These are phyloP conservation scores for Podarcis cretensis DNA, from an alignment of 2,113 vertebrate species.

Conservation along the genomic window DNA sequence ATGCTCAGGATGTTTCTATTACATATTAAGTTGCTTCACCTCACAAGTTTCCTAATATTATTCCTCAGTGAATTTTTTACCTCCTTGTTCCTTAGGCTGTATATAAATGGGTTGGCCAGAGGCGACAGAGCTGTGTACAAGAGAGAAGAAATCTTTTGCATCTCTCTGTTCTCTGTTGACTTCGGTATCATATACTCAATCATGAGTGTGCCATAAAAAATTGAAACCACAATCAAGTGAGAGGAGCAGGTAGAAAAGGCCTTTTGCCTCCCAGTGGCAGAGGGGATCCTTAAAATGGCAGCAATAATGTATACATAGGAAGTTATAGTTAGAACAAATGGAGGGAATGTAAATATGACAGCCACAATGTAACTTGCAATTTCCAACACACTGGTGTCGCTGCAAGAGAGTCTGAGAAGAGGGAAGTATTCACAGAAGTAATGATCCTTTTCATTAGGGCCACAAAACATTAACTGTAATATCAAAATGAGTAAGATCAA, in stretches of 20 bases:
- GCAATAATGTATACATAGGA: slow-evolving; percentile 13
- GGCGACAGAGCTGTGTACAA: not conserved
- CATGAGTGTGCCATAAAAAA: slow-evolving; percentile 18
- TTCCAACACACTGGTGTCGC: not conserved
- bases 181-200: not conserved
- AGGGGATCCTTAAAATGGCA: slow-evolving; percentile 1
- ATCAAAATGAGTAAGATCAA: slow-evolving; percentile 15
- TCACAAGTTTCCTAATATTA: not conserved
- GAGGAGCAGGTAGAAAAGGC: not conserved
- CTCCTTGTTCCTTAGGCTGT: not conserved
- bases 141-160: slow-evolving; percentile 5
- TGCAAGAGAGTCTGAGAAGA: not conserved
- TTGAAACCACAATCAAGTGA: slow-evolving; percentile 14
- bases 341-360: not conserved
- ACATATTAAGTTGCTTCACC: too few relatives aligned
- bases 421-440: slow-evolving; percentile 32
- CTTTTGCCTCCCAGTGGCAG: not conserved
- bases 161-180: not conserved
- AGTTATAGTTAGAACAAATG: slow-evolving; percentile 10
- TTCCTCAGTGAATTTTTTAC: not conserved
- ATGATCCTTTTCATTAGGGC: slow-evolving; percentile 14
- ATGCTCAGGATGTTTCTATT: too few relatives aligned
- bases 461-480: slow-evolving; percentile 6
- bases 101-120: slow-evolving; percentile 15
- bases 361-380: not conserved